These are phyloP conservation scores for Graphium colonna DNA, from an alignment of 2,888 invertebrate species.

Conservation along the genomic window DNA sequence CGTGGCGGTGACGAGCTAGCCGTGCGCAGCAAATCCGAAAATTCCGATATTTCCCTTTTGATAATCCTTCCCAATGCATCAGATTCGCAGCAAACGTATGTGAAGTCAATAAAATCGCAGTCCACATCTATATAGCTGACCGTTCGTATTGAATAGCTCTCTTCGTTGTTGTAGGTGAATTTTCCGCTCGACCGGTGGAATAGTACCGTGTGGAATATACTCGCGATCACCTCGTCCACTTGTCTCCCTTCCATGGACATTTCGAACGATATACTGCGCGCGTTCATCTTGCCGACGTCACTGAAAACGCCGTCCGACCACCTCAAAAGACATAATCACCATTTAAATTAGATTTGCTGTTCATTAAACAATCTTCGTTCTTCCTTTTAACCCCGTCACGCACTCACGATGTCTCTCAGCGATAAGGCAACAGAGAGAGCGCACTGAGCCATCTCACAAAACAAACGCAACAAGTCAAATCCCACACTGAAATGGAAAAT, in stretches of 20 bases:
- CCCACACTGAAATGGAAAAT: constrained; percentile 72
- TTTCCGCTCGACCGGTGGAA: constrained; percentile 95
- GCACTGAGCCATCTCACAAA: constrained; percentile 55
- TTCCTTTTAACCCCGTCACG: constrained; percentile 43
- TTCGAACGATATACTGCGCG: constrained; percentile 89
- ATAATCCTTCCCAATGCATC: constrained; percentile 85
- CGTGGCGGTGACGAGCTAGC: constrained; percentile 80
- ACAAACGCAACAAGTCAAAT: constrained; percentile 58
- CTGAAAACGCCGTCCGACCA: constrained; percentile 43
- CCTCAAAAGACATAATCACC: constrained; percentile 55
- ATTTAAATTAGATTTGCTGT: constrained; percentile 18
- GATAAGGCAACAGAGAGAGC: constrained; percentile 34
- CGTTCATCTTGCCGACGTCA: constrained; percentile 84
- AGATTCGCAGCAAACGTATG: constrained; percentile 97
- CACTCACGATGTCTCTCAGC: constrained; percentile 32
- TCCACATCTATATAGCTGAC: constrained; percentile 97
- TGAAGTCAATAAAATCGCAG: constrained; percentile 98
- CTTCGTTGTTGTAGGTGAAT: constrained; percentile 96
- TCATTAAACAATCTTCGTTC: no score
- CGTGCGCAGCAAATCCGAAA: constrained; percentile 88
- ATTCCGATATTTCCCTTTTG: constrained; percentile 87
- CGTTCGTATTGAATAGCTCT: constrained; percentile 96
- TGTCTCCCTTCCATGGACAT: constrained; percentile 93
- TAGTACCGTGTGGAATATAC: constrained; percentile 94
- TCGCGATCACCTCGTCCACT: constrained; percentile 94